phyloP scores from a whole-genome alignment of 2,797 vertebrate species.

The Lophius americanus region DNA sequence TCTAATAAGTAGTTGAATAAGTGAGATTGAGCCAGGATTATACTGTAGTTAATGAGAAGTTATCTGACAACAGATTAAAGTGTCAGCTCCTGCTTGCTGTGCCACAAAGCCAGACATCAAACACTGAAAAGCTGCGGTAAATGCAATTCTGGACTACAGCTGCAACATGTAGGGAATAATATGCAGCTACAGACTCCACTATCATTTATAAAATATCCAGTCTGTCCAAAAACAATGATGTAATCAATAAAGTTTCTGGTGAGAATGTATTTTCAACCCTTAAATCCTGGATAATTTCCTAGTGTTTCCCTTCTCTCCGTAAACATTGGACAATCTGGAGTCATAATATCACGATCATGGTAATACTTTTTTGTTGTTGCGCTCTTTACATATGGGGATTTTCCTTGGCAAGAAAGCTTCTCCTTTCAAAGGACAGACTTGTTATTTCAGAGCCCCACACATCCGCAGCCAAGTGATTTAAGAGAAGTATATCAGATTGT shows the following conservation, averaged over 20 bases:
- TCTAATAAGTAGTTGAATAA: constrained; percentile 18
- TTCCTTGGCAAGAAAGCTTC: constrained; percentile 47
- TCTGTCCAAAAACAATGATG: constrained; percentile 20
- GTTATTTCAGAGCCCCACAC: constrained; percentile 51
- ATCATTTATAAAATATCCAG: constrained; percentile 3
- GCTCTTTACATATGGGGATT: constrained; percentile 41
- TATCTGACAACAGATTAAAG: neutral
- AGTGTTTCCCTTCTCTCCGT: constrained; percentile 33
- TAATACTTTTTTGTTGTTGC: constrained; percentile 46
- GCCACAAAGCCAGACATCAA: constrained; percentile 36
- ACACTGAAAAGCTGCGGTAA: constrained; percentile 35
- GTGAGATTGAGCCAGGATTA: neutral
- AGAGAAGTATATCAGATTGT: constrained; percentile 66
- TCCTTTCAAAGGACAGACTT: constrained; percentile 38
- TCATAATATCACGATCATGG: constrained; percentile 30
- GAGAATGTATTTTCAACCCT: constrained; percentile 30
- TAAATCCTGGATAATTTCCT: constrained; percentile 25
- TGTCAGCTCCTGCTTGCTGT: neutral
- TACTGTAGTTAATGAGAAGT: neutral
- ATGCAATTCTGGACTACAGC: constrained; percentile 62
- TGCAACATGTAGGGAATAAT: constrained; percentile 72
- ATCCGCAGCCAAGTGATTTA: constrained; percentile 57
- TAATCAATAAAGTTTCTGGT: constrained; percentile 24
- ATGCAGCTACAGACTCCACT: constrained; percentile 22
- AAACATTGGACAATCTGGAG: constrained; percentile 60